phyloP scores from a whole-genome alignment of 2,797 vertebrate species.

The Rachycentron canadum region DNA sequence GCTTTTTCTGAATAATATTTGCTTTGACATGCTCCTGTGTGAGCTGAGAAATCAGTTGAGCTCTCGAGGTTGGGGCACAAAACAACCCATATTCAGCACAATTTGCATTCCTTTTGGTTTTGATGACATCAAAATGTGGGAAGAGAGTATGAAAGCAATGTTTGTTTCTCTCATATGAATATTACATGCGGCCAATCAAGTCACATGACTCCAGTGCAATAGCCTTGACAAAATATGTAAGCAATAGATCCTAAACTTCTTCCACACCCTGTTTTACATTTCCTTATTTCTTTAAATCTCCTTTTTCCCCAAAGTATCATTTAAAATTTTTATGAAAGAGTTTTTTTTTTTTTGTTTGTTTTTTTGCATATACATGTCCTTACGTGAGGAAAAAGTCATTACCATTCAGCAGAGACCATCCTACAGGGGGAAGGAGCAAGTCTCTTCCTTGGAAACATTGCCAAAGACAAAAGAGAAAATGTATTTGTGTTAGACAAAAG shows the following conservation, averaged over 20 bases:
- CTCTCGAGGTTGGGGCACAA: slow-evolving; percentile 47
- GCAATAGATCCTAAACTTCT: neutral
- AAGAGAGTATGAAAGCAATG: slow-evolving; percentile 79
- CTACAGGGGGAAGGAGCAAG: slow-evolving; percentile 10
- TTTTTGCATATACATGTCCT: slow-evolving; percentile 27
- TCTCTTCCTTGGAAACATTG: slow-evolving; percentile 50
- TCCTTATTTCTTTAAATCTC: too few relatives aligned
- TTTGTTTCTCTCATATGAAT: slow-evolving; percentile 81
- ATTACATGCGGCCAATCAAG: slow-evolving; percentile 69
- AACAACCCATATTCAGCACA: slow-evolving; percentile 48
- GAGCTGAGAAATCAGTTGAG: slow-evolving; percentile 9
- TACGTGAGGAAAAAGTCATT: slow-evolving; percentile 45
- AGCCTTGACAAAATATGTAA: slow-evolving; percentile 25
- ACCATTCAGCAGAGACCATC: slow-evolving; percentile 52
- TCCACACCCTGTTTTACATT: neutral
- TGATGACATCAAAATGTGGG: slow-evolving; percentile 87
- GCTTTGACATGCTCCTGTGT: slow-evolving; percentile 8
- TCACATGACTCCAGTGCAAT: slow-evolving; percentile 51
- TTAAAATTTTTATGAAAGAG: neutral
- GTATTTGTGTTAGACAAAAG: slow-evolving; percentile 74
- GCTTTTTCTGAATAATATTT: slow-evolving; percentile 17
- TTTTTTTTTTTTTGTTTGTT: neutral
- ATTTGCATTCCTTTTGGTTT: slow-evolving; percentile 76
- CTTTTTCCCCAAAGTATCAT: neutral
- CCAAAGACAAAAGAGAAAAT: slow-evolving; percentile 65